Conservation (phyloP, 2,888 invertebrate species). For the Tanypteryx hageni region DNA sequence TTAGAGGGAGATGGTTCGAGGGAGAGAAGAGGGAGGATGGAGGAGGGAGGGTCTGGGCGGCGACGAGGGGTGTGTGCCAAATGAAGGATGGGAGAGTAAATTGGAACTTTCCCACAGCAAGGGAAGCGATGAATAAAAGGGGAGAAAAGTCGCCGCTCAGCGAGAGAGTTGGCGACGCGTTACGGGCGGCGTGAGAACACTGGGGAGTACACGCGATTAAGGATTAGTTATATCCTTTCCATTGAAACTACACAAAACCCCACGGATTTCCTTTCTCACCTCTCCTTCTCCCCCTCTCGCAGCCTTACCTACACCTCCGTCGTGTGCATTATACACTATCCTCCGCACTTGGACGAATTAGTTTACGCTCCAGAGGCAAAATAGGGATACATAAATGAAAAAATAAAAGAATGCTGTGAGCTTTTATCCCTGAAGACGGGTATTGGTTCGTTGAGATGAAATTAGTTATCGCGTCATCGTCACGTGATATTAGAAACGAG, state of each 20-base stretch:
- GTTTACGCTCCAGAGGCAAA: background rate
- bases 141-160: background rate
- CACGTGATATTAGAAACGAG: too few relatives aligned
- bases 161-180: slow-evolving; percentile 31
- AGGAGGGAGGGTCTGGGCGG: too few relatives aligned
- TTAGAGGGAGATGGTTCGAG: too few relatives aligned
- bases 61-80: background rate
- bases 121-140: slow-evolving; percentile 34
- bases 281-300: background rate
- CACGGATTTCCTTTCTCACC: background rate
- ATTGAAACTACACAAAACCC: slow-evolving; percentile 57
- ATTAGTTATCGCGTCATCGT: too few relatives aligned
- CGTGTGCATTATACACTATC: background rate
- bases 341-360: slow-evolving; percentile 23
- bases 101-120: slow-evolving; percentile 40
- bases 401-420: background rate
- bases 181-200: slow-evolving; percentile 34
- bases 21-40: background rate
- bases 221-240: slow-evolving; percentile 56
- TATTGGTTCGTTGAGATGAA: too few relatives aligned
- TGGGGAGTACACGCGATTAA: slow-evolving; percentile 49
- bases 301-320: background rate
- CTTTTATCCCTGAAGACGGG: too few relatives aligned
- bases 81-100: background rate
- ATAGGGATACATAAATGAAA: background rate